These are phyloP conservation scores for Meghimatium bilineatum DNA, from an alignment of 2,888 invertebrate species.

Conservation along the genomic window DNA sequence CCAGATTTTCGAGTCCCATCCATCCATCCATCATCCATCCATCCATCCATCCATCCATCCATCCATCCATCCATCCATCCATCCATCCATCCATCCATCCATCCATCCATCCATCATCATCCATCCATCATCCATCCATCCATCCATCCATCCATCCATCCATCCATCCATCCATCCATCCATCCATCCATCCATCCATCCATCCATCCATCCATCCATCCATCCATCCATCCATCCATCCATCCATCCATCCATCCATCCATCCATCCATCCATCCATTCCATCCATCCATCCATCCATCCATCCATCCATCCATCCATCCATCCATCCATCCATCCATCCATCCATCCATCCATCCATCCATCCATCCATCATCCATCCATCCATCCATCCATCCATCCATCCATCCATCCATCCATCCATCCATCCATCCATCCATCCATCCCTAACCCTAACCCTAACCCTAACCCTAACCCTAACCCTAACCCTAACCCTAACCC, in stretches of 20 bases:
- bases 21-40: conserved; percentile 19
- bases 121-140: background rate
- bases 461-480: too few species aligned
- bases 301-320: conserved; percentile 10
- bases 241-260: too few species aligned
- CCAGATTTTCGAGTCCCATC: too few species aligned
- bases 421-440: background rate
- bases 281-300: too few species aligned
- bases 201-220: too few species aligned
- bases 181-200: background rate
- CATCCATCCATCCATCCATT: too few species aligned
- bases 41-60: conserved; percentile 9
- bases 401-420: conserved; percentile 3
- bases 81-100: conserved; percentile 6
- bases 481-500: too few species aligned
- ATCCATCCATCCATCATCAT: background rate
- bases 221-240: too few species aligned
- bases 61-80: conserved; percentile 15
- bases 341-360: conserved; percentile 21
- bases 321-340: conserved; percentile 19
- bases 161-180: background rate
- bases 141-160: background rate
- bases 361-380: too few species aligned
- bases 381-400: background rate
- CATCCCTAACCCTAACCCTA: too few species aligned